Evolutionary conservation across 2,888 invertebrate species (phyloP).

Genomic region (Mythimna pallens): DNA sequence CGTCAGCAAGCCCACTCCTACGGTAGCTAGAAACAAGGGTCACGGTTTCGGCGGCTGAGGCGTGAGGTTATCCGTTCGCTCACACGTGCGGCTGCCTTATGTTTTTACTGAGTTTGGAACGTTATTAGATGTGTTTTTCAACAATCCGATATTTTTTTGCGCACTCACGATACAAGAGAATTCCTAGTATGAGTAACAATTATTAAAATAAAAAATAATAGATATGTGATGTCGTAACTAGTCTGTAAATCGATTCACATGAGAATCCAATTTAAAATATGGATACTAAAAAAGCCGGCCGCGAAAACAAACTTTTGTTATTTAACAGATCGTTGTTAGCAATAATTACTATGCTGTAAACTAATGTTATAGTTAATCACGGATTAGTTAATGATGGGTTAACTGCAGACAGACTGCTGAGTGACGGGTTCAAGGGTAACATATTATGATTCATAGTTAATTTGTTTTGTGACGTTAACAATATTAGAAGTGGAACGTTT

Average conservation of each 20-base stretch:
- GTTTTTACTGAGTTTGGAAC: too few species aligned
- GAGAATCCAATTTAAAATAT: constrained; percentile 25
- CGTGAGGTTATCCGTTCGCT: too few species aligned
- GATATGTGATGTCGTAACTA: neutral
- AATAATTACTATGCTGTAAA: constrained; percentile 75
- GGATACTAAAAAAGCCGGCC: constrained; percentile 8
- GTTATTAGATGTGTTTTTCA: too few species aligned
- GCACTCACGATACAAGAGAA: too few species aligned
- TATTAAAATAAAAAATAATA: neutral
- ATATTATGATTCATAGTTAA: constrained; percentile 52
- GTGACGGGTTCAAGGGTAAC: constrained; percentile 81
- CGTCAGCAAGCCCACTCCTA: too few species aligned
- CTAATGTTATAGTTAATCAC: constrained; percentile 72
- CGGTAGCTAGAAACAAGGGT: too few species aligned
- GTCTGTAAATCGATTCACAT: constrained; percentile 9
- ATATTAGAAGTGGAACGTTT: constrained; percentile 42
- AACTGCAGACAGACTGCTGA: constrained; percentile 62
- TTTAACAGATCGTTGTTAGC: constrained; percentile 32
- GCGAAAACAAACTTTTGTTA: constrained; percentile 34
- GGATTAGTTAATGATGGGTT: constrained; percentile 71
- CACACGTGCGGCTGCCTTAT: too few species aligned
- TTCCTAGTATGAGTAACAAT: too few species aligned
- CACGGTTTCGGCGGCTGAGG: too few species aligned
- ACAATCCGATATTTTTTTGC: too few species aligned
- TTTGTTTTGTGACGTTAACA: constrained; percentile 49